Conservation (phyloP, 1,140 invertebrate genomes). For the Hirudo medicinalis region DNA sequence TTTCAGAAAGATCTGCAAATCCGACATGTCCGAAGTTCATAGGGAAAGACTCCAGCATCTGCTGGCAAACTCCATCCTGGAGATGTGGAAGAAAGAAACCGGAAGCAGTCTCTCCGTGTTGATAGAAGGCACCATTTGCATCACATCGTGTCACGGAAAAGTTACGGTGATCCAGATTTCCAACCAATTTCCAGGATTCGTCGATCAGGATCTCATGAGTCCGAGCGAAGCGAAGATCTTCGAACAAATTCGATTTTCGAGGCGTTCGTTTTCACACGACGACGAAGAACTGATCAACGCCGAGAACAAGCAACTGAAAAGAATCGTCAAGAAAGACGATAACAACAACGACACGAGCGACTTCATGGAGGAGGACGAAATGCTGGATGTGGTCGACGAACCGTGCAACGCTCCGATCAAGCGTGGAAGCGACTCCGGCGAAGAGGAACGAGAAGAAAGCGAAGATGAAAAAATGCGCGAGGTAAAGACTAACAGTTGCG, state of each 20-base stretch:
- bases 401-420: neutral
- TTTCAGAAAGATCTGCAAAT: neutral
- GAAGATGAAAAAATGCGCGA: slow-evolving; percentile 2
- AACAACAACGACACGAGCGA: slow-evolving; percentile 11
- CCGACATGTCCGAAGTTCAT: slow-evolving; percentile 19
- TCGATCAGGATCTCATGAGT: neutral
- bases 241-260: neutral
- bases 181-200: slow-evolving; percentile 18
- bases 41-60: slow-evolving; percentile 21
- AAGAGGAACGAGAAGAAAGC: slow-evolving; percentile 12
- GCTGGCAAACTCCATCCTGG: slow-evolving; percentile 22
- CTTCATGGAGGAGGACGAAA: slow-evolving; percentile 14
- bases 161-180: slow-evolving; percentile 22
- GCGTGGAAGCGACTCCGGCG: slow-evolving; percentile 2
- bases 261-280: neutral
- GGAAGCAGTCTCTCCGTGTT: slow-evolving; percentile 21
- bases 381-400: neutral
- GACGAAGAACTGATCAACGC: slow-evolving; percentile 8
- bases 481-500: neutral
- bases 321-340: slow-evolving; percentile 8
- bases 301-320: slow-evolving; percentile 6
- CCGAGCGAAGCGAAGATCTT: neutral
- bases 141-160: slow-evolving; percentile 18
- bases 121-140: slow-evolving; percentile 24
- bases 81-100: slow-evolving; percentile 24